Evolutionary conservation across 2,113 vertebrate genomes (phyloP).

Genomic region (Ameiurus melas): DNA sequence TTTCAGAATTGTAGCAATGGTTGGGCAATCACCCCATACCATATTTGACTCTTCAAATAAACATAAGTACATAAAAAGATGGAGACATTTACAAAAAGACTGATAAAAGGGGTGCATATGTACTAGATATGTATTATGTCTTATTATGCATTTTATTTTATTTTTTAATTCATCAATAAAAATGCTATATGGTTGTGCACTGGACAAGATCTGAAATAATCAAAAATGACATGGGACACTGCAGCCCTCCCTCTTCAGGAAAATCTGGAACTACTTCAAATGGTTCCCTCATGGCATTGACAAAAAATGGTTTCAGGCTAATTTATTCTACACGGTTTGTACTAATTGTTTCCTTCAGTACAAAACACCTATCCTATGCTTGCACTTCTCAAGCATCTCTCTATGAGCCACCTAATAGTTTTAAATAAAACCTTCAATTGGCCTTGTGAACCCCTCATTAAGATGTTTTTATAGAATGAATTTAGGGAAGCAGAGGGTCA

Average conservation of each 20-base stretch:
- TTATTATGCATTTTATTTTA: not conserved
- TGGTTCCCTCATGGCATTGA: slow-evolving; percentile 64
- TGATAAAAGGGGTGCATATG: not conserved
- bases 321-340: slow-evolving; percentile 69
- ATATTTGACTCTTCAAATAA: not conserved
- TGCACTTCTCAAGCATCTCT: slow-evolving; percentile 41
- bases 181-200: not conserved
- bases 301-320: slow-evolving; percentile 71
- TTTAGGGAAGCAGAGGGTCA: slow-evolving; percentile 78
- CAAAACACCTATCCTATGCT: slow-evolving; percentile 53
- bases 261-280: slow-evolving; percentile 84
- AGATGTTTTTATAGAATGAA: slow-evolving; percentile 87
- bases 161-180: not conserved
- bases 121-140: not conserved
- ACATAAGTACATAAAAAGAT: not conserved
- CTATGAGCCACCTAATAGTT: slow-evolving; percentile 75
- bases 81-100: not conserved
- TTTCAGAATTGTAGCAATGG: not conserved
- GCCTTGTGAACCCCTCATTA: slow-evolving; percentile 90
- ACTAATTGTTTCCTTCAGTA: slow-evolving; percentile 87
- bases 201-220: slow-evolving; percentile 28
- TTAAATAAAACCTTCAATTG: slow-evolving; percentile 89
- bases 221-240: not conserved
- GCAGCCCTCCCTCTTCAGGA: slow-evolving; percentile 34
- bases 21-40: not conserved